phyloP scores from a whole-genome alignment of 2,797 vertebrate species.

The Pangasius macronema region DNA sequence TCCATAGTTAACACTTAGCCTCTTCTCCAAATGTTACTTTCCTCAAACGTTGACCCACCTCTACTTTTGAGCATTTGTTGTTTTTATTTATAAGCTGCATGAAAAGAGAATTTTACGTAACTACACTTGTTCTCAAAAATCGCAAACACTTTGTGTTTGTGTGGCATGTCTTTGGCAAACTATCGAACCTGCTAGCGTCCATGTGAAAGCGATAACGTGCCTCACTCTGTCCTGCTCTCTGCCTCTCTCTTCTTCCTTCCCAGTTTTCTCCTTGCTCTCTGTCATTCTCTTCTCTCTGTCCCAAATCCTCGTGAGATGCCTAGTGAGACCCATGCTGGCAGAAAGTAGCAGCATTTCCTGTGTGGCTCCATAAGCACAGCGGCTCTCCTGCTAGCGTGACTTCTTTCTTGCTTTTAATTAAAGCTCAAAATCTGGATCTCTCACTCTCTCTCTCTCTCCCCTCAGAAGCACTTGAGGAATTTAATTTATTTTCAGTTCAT shows the following conservation, averaged over 20 bases:
- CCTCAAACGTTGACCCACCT: not conserved
- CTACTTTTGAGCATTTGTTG: not conserved
- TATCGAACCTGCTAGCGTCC: not conserved
- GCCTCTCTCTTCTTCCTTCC: conserved; percentile 52
- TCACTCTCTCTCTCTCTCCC: not conserved
- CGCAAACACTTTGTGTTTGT: not conserved
- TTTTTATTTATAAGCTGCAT: conserved; percentile 13
- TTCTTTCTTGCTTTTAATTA: conserved; percentile 71
- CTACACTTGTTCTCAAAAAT: not conserved
- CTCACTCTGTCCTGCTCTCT: conserved; percentile 41
- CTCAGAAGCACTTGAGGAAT: not conserved
- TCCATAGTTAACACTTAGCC: conserved; percentile 40
- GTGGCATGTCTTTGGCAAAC: too few species aligned
- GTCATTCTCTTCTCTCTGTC: conserved; percentile 44
- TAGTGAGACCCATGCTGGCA: conserved; percentile 75
- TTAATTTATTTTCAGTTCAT: conserved; percentile 16
- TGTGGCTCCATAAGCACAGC: conserved; percentile 66
- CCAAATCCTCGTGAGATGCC: conserved; percentile 76
- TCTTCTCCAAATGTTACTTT: conserved; percentile 20
- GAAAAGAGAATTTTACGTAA: conserved; percentile 17
- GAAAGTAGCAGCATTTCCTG: conserved; percentile 79
- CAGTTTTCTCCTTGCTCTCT: conserved; percentile 49
- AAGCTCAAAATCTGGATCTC: conserved; percentile 68
- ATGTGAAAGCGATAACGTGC: conserved; percentile 24
- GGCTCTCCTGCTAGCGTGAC: conserved; percentile 51